These are phyloP conservation scores for Perccottus glenii DNA, from an alignment of 2,113 vertebrate species.

Conservation along the genomic window DNA sequence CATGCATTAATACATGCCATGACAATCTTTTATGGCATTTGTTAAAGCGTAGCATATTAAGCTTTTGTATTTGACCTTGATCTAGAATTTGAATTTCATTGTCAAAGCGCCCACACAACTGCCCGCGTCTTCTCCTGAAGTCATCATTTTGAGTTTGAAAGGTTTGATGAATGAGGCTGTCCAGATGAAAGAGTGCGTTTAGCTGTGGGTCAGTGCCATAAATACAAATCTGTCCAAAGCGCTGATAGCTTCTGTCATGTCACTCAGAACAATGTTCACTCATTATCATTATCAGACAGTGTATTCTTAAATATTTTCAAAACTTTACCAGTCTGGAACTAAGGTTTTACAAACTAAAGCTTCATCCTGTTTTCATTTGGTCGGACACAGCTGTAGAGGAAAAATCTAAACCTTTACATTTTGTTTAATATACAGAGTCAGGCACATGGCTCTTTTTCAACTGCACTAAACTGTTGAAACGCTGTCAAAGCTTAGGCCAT, in stretches of 20 bases:
- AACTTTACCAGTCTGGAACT: background rate
- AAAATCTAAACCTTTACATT: constrained; percentile 69
- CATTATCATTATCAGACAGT: constrained; percentile 60
- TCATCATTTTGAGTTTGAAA: constrained; percentile 39
- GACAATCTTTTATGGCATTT: constrained; percentile 1
- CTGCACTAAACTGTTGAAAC: constrained; percentile 47
- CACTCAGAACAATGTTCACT: constrained; percentile 61
- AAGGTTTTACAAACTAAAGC: constrained; percentile 23
- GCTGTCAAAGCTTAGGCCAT: constrained; percentile 53
- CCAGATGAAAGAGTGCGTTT: constrained; percentile 42
- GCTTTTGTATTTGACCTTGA: background rate
- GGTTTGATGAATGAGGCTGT: constrained; percentile 59
- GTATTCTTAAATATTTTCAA: constrained; percentile 1
- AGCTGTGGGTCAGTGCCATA: constrained; percentile 41
- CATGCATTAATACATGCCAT: background rate
- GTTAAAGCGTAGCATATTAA: background rate
- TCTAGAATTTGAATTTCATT: background rate
- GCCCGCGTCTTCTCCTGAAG: constrained; percentile 3
- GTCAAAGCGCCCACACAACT: background rate
- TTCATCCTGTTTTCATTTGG: constrained; percentile 34
- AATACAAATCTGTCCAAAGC: constrained; percentile 58
- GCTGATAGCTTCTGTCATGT: constrained; percentile 74
- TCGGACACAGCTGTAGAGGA: constrained; percentile 64
- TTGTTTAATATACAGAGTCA: constrained; percentile 53
- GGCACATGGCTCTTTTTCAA: constrained; percentile 50